Evolutionary conservation across 2,888 invertebrate genomes (phyloP).

Genomic region (Automeris io): DNA sequence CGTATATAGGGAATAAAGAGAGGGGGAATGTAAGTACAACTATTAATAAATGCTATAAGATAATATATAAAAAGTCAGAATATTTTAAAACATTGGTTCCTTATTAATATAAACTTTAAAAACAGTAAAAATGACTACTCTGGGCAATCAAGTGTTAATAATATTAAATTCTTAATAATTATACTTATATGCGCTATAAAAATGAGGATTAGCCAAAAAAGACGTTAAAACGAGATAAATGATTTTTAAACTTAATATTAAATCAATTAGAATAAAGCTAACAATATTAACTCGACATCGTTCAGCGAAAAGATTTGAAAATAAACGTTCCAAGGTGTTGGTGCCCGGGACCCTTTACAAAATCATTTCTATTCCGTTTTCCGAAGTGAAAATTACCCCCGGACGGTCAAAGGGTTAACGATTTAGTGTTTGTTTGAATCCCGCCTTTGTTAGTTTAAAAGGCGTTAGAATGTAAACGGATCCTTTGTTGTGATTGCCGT

Average conservation of each 20-base stretch:
- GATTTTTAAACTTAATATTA: not conserved
- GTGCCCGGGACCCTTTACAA: slow-evolving; percentile 50
- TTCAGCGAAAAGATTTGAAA: slow-evolving; percentile 11
- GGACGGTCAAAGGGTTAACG: slow-evolving; percentile 74
- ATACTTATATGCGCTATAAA: not conserved
- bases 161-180: no score
- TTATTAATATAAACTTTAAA: no score
- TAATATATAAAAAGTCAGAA: no score
- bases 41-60: no score
- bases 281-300: slow-evolving; percentile 7
- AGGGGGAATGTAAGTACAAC: no score
- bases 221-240: not conserved
- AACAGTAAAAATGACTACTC: no score
- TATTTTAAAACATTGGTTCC: no score
- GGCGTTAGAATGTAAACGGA: slow-evolving; percentile 72
- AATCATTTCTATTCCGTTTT: slow-evolving; percentile 72
- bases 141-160: no score
- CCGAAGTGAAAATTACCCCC: slow-evolving; percentile 71
- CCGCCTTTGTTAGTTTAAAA: slow-evolving; percentile 73
- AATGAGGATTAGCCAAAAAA: no score
- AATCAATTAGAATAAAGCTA: slow-evolving; percentile 1
- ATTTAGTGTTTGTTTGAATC: slow-evolving; percentile 75
- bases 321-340: slow-evolving; percentile 29
- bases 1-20: no score
- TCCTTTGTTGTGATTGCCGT: slow-evolving; percentile 67